Base-by-base conservation (phyloP, 2,888 invertebrate species). In the Caenorhabditis uteleia region DNA sequence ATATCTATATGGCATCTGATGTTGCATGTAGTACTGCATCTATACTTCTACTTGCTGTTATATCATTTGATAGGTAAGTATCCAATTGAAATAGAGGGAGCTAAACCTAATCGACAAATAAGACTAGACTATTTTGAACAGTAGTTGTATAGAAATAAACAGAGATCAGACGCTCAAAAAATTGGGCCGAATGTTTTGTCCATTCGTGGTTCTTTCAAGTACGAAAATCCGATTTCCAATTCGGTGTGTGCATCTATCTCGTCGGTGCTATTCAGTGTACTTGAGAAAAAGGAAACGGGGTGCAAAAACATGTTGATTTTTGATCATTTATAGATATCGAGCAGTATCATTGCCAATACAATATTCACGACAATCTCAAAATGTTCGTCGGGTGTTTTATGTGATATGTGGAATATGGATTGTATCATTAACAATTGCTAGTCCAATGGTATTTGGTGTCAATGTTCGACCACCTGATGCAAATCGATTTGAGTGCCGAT, bases 311-410 rank as follows among this genome's bases (percentile, higher is more conserved):
- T n/a, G n/a, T n/a, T n/a, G n/a, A n/a, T n/a, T n/a, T n/a, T 5
- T 20, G 14, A 25, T 20, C 14, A 27, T 14, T 67, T 77, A 25
- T 82, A 97, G 97, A 88, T 98, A 94, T 86, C 95, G 97, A 82
- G 98, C 98, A 70, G 97, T 98, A 77, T 97, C 95, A 43, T 91
- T 93, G 85, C 98, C 98, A 82, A 95, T 98, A 85, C 93, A 95
- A 86, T 98, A 98, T 87, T 94, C 95, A 60, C 93, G 94, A 84
- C 95, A 95, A 88, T 93, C 94, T 88, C 95, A 93, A 88, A 93
- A 91, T 86, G 88, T 90, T 50, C 83, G 84, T 16, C 89, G 97
- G 68, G 93, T 95, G 40, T 92, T 92, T 89, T 86, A 93, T 85
- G 95, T 95, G 80, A 92, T 98, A 81, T 90, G 91, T 29, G 87